Evolutionary conservation across 2,888 invertebrate genomes (phyloP).

Genomic region (Drosophila mayaguana): DNA sequence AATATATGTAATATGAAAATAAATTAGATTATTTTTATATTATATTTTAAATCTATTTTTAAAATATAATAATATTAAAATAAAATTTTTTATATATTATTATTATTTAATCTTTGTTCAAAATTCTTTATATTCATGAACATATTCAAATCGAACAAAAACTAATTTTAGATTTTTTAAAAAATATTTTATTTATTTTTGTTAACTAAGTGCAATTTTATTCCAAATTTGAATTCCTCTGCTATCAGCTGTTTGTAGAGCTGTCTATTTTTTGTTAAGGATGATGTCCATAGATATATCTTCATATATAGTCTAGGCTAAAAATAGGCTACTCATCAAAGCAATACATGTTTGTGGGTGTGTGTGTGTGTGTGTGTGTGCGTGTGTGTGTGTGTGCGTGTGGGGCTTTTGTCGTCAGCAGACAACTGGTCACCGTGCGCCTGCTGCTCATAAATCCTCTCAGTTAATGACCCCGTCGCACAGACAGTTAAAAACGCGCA

Average conservation of each 20-base stretch:
- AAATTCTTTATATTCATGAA: no score
- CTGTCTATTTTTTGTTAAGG: constrained; percentile 1
- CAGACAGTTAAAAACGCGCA: constrained; percentile 73
- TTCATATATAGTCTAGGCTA: constrained; percentile 34
- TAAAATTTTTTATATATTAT: no score
- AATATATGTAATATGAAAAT: background rate
- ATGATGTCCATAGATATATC: constrained; percentile 1
- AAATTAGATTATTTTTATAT: no score
- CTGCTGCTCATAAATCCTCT: constrained; percentile 76
- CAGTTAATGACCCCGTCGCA: constrained; percentile 79
- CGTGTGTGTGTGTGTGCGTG: constrained; percentile 11
- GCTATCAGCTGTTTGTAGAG: background rate
- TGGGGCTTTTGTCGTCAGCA: constrained; percentile 55
- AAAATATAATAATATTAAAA: no score
- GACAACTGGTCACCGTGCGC: constrained; percentile 74
- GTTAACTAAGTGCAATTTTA: background rate
- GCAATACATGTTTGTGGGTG: no score
- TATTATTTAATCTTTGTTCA: no score
- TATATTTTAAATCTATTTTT: no score
- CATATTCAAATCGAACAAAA: no score
- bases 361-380: constrained; percentile 3
- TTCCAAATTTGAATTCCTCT: background rate
- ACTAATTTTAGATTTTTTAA: background rate
- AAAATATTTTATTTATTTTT: no score
- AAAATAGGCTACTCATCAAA: constrained; percentile 58